Evolutionary conservation across 1,140 invertebrate genomes (phyloP), one percentile per base, ranked within the genome.

Genomic region (Papilio aristodemus): DNA sequence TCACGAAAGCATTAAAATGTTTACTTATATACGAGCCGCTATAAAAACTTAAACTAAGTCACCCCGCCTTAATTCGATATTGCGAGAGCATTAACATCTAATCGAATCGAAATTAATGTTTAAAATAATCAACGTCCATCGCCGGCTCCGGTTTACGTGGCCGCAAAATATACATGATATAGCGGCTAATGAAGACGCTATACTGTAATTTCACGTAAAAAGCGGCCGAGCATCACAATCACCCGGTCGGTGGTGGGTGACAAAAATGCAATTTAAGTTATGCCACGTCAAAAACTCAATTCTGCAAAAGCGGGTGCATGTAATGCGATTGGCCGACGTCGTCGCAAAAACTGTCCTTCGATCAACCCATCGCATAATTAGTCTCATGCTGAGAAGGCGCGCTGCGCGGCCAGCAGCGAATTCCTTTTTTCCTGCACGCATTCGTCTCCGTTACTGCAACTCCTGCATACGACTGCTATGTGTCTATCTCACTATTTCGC

Each of bases 221-320:
- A 83, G 67, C 22, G 13, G 46, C 10, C 43, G 41, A 62, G 67
- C 68, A 66, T 76, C 71, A 77, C 71, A 71, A 71, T 74, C 68
- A 68, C 71, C 36, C 58, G 54, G 43, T 67, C 59, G 70, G 71
- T 71, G 75, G 74, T 80, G 79, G 81, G 86, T 86, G 86, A 87
- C 86, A 89, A 89, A 89, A 89, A 89, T 89, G 86, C 86, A 87
- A 87, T 85, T 83, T 83, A 80, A 84, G 84, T 82, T 84, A 84
- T 86, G 78, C 78, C 67, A 67, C 69, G 78, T 79, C 83, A 89
- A 85, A 89, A 89, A 89, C 75, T 83, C 79, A 85, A 84, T 86
- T 79, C 78, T 76, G 77, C 74, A 78, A 80, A 77, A 77, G 69
- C 71, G 43, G 63, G 72, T 71, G 77, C 71, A 79, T 74, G 73